Evolutionary conservation across 2,797 vertebrate species (phyloP).

Genomic region (Salmo trutta): DNA sequence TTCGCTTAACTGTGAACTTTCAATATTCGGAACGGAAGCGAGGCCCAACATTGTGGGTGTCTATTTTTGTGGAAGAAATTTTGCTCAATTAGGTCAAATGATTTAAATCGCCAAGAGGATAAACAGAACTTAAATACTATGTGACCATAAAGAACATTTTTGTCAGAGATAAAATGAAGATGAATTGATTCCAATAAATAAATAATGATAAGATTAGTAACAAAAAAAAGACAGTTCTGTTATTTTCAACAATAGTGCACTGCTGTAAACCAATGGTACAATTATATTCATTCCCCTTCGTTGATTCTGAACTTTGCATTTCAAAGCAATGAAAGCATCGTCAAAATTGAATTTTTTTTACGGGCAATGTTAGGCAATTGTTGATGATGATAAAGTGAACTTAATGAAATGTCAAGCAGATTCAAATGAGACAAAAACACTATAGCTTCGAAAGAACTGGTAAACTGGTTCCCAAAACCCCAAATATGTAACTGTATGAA

Average conservation of each 20-base stretch:
- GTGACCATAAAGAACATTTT: not conserved
- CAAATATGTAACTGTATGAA: not conserved
- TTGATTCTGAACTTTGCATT: not conserved
- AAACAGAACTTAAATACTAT: not conserved
- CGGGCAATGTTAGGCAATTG: not conserved
- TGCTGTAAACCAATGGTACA: not conserved
- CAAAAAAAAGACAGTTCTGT: too few species aligned
- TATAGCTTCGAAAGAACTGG: not conserved
- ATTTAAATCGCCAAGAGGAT: not conserved
- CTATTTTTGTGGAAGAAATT: not conserved
- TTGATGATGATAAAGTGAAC: not conserved
- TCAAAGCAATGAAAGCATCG: not conserved
- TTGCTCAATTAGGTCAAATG: not conserved
- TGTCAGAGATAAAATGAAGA: not conserved
- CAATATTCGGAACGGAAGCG: not conserved
- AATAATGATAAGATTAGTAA: not conserved
- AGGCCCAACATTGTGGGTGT: not conserved
- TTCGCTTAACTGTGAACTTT: not conserved
- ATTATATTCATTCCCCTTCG: not conserved
- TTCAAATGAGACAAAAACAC: not conserved
- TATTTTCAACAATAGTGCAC: not conserved
- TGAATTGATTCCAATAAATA: not conserved
- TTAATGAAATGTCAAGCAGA: not conserved
- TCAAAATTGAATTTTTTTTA: not conserved
- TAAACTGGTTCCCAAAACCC: not conserved